These are phyloP conservation scores for Anastrepha obliqua DNA, from an alignment of 1,140 invertebrate species.

Conservation along the genomic window DNA sequence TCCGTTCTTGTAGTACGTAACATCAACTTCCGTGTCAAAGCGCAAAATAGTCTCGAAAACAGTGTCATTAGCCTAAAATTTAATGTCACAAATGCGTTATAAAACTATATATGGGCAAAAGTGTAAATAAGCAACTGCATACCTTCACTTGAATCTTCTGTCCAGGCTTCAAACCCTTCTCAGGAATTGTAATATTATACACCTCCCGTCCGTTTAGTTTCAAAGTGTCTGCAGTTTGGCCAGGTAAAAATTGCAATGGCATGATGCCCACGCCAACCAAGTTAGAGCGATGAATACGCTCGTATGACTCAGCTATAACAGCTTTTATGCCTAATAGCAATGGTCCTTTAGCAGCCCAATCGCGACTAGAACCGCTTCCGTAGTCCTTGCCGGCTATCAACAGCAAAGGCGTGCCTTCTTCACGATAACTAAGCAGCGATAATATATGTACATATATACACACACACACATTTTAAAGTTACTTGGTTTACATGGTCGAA, in stretches of 20 bases:
- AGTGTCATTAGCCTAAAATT: no score
- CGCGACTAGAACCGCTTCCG: constrained; percentile 95
- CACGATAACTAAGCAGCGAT: constrained; percentile 64
- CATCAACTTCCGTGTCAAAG: no score
- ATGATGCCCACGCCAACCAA: constrained; percentile 98
- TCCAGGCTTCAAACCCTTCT: no score
- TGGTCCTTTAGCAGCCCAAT: constrained; percentile 99
- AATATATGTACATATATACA: no score
- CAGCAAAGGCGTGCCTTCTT: constrained; percentile 84
- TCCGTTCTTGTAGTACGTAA: constrained; percentile 95
- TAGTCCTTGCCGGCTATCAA: constrained; percentile 98
- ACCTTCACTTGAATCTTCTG: no score
- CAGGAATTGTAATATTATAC: constrained; percentile 87
- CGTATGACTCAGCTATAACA: constrained; percentile 97
- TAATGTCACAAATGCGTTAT: no score
- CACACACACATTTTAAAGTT: constrained; percentile 2
- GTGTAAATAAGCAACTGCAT: no score
- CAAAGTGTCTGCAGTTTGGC: constrained; percentile 87
- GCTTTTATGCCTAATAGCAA: constrained; percentile 91
- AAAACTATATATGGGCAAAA: no score
- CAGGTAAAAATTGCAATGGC: constrained; percentile 92
- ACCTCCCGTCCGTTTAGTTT: constrained; percentile 90
- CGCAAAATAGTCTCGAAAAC: no score
- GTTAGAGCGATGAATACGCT: constrained; percentile 97
- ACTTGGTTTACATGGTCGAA: background rate